Percentiles rank a stretch among this genome's conserved stretches.
phyloP scores from a whole-genome alignment of 2,888 invertebrate species.

The Luperina testacea region DNA sequence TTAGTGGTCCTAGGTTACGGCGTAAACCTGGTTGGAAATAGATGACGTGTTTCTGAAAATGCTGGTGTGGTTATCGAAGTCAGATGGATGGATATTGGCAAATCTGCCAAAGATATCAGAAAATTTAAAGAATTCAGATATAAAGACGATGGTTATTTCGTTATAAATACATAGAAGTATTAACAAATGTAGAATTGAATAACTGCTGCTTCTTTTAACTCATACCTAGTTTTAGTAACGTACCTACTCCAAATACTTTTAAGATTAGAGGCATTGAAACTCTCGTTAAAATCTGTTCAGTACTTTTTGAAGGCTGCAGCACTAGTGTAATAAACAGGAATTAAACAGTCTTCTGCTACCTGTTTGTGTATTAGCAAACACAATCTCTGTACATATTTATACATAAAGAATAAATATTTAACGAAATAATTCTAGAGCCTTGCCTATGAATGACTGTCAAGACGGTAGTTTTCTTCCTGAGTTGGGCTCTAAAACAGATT shows the following conservation, averaged over 20 bases:
- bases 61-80: neutral
- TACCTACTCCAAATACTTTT: slow-evolving; percentile 25
- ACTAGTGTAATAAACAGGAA: slow-evolving; percentile 46
- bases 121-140: neutral
- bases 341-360: slow-evolving; percentile 36
- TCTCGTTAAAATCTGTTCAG: slow-evolving; percentile 27
- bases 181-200: neutral
- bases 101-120: slow-evolving; percentile 1
- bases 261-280: slow-evolving; percentile 27
- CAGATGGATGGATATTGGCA: neutral
- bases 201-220: neutral
- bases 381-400: slow-evolving; percentile 36
- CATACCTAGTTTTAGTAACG: slow-evolving; percentile 5
- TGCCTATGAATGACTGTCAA: slow-evolving; percentile 6
- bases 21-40: slow-evolving; percentile 9
- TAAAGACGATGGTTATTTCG: neutral
- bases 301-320: slow-evolving; percentile 36
- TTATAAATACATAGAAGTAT: neutral
- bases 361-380: slow-evolving; percentile 40
- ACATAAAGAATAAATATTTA: slow-evolving; percentile 27
- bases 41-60: neutral
- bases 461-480: slow-evolving; percentile 18
- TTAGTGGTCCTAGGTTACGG: slow-evolving; percentile 33
- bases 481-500: neutral
- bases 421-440: slow-evolving; percentile 21